phyloP scores from a whole-genome alignment of 23 tunicate genomes.

The Clavelina lepadiformis region DNA sequence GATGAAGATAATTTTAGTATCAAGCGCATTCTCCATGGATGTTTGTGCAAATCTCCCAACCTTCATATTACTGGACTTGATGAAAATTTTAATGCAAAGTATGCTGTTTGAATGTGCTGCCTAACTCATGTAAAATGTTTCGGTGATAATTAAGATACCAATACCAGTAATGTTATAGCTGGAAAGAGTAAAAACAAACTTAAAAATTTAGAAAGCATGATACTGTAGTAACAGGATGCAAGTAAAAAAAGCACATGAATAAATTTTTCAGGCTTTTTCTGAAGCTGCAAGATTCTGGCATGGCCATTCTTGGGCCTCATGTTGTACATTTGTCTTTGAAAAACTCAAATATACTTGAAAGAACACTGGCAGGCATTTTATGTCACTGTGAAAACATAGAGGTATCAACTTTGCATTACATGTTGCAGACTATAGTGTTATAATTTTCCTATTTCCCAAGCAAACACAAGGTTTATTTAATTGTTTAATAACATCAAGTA shows the following conservation, averaged over 20 bases:
- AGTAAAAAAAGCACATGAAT: too few species aligned
- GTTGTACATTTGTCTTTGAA: conserved; percentile 34
- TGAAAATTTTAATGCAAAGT: conserved; percentile 56
- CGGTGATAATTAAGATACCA: neutral
- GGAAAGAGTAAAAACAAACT: too few species aligned
- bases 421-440: neutral
- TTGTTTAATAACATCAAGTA: neutral
- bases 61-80: conserved; percentile 31
- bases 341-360: conserved; percentile 29
- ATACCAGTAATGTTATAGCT: too few species aligned
- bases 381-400: conserved; percentile 28
- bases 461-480: neutral
- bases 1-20: conserved; percentile 14
- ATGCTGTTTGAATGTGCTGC: neutral
- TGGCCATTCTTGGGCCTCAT: conserved; percentile 38
- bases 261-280: conserved; percentile 19
- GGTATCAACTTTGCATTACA: conserved; percentile 2
- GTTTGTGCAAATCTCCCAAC: conserved; percentile 49
- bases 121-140: neutral
- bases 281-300: conserved; percentile 26
- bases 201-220: too few species aligned
- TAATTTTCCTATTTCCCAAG: too few species aligned
- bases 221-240: too few species aligned
- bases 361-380: conserved; percentile 21
- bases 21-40: conserved; percentile 10